Evolutionary conservation across 2,888 invertebrate species (phyloP).

Genomic region (Aphidius colemani): DNA sequence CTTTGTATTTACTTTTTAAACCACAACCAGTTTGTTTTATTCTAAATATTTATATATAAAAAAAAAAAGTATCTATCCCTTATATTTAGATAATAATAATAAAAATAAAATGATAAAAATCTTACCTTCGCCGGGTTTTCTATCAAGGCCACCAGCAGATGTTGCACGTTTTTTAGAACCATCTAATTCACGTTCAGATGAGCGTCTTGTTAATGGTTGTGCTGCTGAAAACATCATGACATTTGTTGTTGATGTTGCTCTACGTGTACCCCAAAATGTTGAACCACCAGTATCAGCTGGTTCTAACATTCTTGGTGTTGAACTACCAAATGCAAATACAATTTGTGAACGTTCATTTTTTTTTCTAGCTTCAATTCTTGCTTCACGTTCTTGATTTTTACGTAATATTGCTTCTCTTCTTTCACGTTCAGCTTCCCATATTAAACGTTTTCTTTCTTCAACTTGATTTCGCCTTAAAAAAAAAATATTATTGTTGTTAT

Average conservation of each 20-base stretch:
- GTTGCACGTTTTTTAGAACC: slow-evolving; percentile 77
- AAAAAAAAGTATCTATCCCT: not conserved
- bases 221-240: slow-evolving; percentile 76
- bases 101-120: slow-evolving; percentile 21
- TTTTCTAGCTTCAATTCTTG: slow-evolving; percentile 78
- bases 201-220: slow-evolving; percentile 77
- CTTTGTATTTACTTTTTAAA: too few species aligned
- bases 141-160: slow-evolving; percentile 74
- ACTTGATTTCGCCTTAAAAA: slow-evolving; percentile 65
- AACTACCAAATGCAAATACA: slow-evolving; percentile 90
- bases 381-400: slow-evolving; percentile 84
- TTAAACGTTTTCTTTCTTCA: slow-evolving; percentile 86
- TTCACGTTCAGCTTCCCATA: slow-evolving; percentile 87
- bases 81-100: slow-evolving; percentile 11
- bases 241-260: slow-evolving; percentile 89
- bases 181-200: slow-evolving; percentile 82
- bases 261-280: slow-evolving; percentile 84
- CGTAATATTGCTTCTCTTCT: slow-evolving; percentile 84
- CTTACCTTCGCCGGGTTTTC: slow-evolving; percentile 68
- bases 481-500: not conserved
- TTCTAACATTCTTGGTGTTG: slow-evolving; percentile 85
- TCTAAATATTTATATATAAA: not conserved
- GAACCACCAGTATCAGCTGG: slow-evolving; percentile 76
- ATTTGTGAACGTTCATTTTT: slow-evolving; percentile 74
- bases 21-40: too few species aligned